These are phyloP conservation scores for Macrotis lagotis DNA, from an alignment of 2,113 vertebrate genomes.

Conservation along the genomic window DNA sequence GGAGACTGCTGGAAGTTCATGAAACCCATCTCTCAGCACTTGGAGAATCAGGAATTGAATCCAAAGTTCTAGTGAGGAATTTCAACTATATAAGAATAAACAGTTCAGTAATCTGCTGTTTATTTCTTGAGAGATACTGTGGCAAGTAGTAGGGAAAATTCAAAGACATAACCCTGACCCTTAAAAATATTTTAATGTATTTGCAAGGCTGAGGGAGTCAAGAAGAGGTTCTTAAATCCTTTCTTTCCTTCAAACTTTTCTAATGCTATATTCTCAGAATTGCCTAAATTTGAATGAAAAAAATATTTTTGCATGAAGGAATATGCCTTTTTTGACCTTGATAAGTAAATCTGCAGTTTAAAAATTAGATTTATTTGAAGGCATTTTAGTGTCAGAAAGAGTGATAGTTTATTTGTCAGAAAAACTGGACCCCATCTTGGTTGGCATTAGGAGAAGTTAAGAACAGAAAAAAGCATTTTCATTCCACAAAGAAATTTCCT, in stretches of 20 bases:
- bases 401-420: not conserved
- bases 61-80: not conserved
- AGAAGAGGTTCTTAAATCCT: not conserved
- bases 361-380: conserved; percentile 5
- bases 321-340: conserved; percentile 8
- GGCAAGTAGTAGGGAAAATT: too few relatives aligned
- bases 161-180: too few relatives aligned
- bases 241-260: not conserved
- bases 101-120: not conserved
- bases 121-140: too few relatives aligned
- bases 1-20: not conserved
- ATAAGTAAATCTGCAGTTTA: not conserved
- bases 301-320: not conserved
- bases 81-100: not conserved
- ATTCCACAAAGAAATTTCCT: too few relatives aligned
- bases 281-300: too few relatives aligned
- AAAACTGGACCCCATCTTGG: not conserved
- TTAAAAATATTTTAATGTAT: not conserved
- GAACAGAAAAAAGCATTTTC: too few relatives aligned
- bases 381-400: not conserved
- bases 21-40: not conserved
- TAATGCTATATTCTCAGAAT: not conserved
- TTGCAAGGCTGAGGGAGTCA: not conserved
- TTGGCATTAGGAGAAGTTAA: not conserved
- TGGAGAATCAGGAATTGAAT: not conserved